Evolutionary conservation across 1,140 invertebrate genomes (phyloP).

Genomic region (Chironomus striatipennis): DNA sequence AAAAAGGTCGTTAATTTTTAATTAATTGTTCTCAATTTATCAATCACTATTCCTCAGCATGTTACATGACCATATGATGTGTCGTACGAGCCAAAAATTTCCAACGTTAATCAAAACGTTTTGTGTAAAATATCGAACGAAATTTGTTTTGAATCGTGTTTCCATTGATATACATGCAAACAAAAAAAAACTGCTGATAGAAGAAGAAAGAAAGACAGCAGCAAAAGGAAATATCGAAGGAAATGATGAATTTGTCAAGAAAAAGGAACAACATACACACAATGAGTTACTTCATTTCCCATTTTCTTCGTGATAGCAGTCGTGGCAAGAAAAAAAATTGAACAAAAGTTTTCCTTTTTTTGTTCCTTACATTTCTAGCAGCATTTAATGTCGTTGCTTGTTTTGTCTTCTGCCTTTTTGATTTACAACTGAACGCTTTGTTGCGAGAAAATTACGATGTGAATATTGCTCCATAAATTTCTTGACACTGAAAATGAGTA

Average conservation of each 20-base stretch:
- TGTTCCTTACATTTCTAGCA: not conserved
- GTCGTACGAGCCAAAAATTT: no score
- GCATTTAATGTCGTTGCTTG: not conserved
- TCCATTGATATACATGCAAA: no score
- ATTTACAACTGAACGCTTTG: conserved; percentile 6
- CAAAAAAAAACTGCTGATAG: no score
- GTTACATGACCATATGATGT: no score
- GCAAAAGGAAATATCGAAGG: not conserved
- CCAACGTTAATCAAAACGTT: no score
- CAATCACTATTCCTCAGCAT: no score
- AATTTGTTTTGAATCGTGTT: no score
- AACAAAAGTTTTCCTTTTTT: not conserved
- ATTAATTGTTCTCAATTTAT: no score
- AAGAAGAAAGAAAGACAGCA: no score
- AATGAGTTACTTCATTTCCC: not conserved
- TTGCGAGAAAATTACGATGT: conserved; percentile 10
- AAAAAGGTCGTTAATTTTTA: no score
- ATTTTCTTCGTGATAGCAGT: not conserved
- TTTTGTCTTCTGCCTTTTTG: not conserved
- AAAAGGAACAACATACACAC: not conserved
- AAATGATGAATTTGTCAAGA: conserved; percentile 14
- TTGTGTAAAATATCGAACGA: no score
- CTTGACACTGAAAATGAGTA: conserved; percentile 13
- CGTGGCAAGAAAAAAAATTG: not conserved
- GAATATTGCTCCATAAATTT: conserved; percentile 13